Percentiles rank a stretch among this genome's conserved stretches.
Conservation (phyloP, 2,113 vertebrate genomes). For the human (Homo sapiens) region DNA sequence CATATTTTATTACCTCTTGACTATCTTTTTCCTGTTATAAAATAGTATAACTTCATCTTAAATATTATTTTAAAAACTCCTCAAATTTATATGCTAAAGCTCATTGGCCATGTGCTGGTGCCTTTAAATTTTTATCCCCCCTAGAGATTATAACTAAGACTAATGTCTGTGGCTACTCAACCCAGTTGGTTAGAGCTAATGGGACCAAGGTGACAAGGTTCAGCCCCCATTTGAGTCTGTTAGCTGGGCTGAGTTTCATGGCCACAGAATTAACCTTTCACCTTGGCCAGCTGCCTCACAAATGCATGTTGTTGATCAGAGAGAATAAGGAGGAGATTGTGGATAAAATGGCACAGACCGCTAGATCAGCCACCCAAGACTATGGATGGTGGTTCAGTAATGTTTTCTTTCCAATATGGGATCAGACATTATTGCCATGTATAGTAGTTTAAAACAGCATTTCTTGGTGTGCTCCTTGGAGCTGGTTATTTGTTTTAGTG, state of each 20-base stretch:
- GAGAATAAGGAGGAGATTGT: not conserved
- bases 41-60: not conserved
- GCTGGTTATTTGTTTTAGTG: not conserved
- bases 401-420: not conserved
- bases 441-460: not conserved
- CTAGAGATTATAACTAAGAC: not conserved
- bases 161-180: not conserved
- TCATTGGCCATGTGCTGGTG: not conserved
- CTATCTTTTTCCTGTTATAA: not conserved
- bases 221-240: not conserved
- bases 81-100: not conserved
- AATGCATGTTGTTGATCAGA: not conserved
- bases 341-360: not conserved
- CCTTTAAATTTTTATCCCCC: not conserved
- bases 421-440: not conserved
- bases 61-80: not conserved
- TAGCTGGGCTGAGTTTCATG: slow-evolving; percentile 6
- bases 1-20: not conserved
- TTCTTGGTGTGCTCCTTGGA: not conserved
- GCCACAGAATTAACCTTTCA: slow-evolving; percentile 57
- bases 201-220: slow-evolving; percentile 30
- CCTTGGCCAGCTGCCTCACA: slow-evolving; percentile 44
- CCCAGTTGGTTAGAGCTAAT: slow-evolving; percentile 44
- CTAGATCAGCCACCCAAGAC: not conserved
- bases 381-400: not conserved